Conservation (phyloP, 2,888 invertebrate species). For the Drosophila algonquin region DNA sequence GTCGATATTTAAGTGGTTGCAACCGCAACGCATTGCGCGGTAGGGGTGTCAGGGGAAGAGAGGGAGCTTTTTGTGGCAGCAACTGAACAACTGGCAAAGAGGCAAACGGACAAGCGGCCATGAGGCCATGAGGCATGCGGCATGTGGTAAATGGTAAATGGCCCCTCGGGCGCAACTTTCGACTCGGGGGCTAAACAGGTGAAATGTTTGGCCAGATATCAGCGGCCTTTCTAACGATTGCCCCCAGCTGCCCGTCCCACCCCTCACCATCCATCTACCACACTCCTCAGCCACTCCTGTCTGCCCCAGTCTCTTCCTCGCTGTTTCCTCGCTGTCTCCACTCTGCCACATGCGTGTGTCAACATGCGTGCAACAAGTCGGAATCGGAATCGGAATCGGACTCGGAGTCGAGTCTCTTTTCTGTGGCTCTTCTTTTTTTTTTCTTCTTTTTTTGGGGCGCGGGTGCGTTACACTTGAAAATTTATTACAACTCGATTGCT, state of each 20-base stretch:
- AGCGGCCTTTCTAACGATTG: conserved; percentile 67
- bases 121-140: conserved; percentile 34
- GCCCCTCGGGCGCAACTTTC: conserved; percentile 67
- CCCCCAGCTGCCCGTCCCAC: neutral
- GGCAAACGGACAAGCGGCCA: conserved; percentile 25
- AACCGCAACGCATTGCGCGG: conserved; percentile 64
- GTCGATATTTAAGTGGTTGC: conserved; percentile 78
- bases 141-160: conserved; percentile 50
- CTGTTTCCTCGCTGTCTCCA: conserved; percentile 10
- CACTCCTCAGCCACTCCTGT: neutral
- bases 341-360: conserved; percentile 64
- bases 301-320: conserved; percentile 1
- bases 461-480: conserved; percentile 77
- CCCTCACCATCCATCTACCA: neutral
- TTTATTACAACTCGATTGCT: conserved; percentile 80
- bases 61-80: conserved; percentile 16
- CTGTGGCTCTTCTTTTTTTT: neutral
- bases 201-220: conserved; percentile 77
- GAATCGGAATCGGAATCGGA: neutral
- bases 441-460: conserved; percentile 50
- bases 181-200: conserved; percentile 59
- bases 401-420: conserved; percentile 29
- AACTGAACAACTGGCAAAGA: neutral
- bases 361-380: conserved; percentile 77
- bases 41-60: neutral